A percentile compares a stretch with the other conserved stretches of the same genome.
Conservation (phyloP, 2,888 invertebrate genomes). For the Phyllotreta striolata region DNA sequence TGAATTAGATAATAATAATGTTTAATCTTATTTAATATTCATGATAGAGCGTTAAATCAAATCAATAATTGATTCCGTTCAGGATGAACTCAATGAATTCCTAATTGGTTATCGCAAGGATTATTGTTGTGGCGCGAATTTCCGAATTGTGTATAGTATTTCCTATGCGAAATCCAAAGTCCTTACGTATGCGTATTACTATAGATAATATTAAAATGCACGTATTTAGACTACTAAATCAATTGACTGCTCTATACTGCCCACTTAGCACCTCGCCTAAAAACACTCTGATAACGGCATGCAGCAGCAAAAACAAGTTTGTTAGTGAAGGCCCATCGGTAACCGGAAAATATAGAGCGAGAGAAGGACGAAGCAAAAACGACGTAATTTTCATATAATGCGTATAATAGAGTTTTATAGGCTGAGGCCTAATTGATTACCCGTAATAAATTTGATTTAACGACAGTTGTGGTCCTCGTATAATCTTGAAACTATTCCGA, state of each 20-base stretch:
- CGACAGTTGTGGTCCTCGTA: slow-evolving; percentile 8
- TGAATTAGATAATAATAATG: neutral
- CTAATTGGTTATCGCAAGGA: no score
- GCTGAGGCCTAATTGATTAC: slow-evolving; percentile 41
- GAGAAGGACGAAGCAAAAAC: slow-evolving; percentile 39
- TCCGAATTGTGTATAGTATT: neutral
- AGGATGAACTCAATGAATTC: no score
- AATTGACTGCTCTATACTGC: no score
- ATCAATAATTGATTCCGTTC: no score
- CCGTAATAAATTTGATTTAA: slow-evolving; percentile 36
- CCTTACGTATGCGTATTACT: no score
- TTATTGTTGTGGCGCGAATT: neutral
- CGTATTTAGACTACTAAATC: no score
- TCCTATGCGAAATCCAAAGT: no score
- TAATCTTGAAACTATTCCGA: no score
- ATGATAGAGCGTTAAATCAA: no score
- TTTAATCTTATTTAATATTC: neutral
- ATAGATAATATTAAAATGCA: no score
- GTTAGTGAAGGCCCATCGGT: slow-evolving; percentile 28
- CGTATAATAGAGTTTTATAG: slow-evolving; percentile 44
- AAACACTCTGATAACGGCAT: slow-evolving; percentile 31
- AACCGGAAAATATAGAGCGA: slow-evolving; percentile 34
- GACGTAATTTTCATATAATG: slow-evolving; percentile 45
- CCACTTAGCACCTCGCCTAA: slow-evolving; percentile 4
- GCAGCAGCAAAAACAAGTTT: slow-evolving; percentile 29